Evolutionary conservation across 2,113 vertebrate genomes (phyloP).

Genomic region (Lipotes vexillifer): DNA sequence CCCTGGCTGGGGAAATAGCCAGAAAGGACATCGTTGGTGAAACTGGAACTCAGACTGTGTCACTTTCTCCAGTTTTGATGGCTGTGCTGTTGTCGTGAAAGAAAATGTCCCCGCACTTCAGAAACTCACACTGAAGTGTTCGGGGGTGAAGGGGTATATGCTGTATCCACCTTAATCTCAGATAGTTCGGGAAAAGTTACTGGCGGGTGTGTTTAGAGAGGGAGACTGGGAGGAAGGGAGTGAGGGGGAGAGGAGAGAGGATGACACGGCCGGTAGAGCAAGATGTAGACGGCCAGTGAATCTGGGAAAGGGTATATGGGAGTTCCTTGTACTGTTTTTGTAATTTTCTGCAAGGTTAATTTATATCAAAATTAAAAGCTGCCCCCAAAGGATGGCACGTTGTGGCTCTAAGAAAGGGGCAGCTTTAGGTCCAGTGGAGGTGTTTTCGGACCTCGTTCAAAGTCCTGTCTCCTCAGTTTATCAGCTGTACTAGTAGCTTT

Average conservation of each 20-base stretch:
- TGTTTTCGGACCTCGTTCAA: neutral
- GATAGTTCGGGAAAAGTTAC: neutral
- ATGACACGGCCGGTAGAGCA: fast-evolving
- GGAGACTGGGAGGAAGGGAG: neutral
- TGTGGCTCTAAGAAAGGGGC: neutral
- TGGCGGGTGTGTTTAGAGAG: neutral
- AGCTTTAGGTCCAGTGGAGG: neutral
- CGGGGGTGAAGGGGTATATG: fast-evolving
- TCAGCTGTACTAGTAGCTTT: fast-evolving
- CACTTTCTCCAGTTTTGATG: fast-evolving
- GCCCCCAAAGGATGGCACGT: neutral
- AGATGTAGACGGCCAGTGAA: fast-evolving
- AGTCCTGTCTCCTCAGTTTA: fast-evolving
- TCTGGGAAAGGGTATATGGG: fast-evolving
- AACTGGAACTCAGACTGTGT: neutral
- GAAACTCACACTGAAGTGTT: neutral
- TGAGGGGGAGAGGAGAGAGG: no score
- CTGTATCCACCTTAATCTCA: neutral
- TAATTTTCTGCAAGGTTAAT: neutral
- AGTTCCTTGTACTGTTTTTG: neutral
- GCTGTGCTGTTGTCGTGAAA: neutral
- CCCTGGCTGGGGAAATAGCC: neutral
- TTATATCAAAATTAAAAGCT: neutral
- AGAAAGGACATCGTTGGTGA: neutral
- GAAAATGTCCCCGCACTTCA: no score